These are phyloP conservation scores for Cinara cedri DNA, from an alignment of 2,888 invertebrate species.

Conservation along the genomic window DNA sequence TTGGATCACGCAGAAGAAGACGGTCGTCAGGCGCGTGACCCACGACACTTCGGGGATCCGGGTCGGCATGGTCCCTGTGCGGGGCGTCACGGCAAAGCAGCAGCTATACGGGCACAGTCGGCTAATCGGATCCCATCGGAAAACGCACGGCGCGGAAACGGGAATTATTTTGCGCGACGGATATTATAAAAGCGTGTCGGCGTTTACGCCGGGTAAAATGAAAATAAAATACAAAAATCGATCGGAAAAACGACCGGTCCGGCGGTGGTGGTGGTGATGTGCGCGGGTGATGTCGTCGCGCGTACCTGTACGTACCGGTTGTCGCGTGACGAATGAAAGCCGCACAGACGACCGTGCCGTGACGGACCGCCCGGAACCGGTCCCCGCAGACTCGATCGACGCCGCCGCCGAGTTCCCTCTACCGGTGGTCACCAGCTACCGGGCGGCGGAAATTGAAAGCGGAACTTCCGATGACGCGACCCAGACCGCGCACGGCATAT, in stretches of 20 bases:
- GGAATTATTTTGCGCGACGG: too few species aligned
- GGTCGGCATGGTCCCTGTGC: neutral
- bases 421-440: neutral
- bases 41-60: too few species aligned
- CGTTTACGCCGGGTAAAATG: neutral
- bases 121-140: neutral
- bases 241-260: neutral
- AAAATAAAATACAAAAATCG: neutral
- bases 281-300: conserved; percentile 38
- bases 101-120: neutral
- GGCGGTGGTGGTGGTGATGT: conserved; percentile 7
- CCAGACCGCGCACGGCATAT: neutral
- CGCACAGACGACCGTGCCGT: conserved; percentile 23
- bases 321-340: conserved; percentile 56
- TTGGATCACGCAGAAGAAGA: conserved; percentile 28
- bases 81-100: neutral
- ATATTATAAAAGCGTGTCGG: neutral
- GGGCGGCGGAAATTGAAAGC: conserved; percentile 33
- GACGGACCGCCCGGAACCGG: conserved; percentile 36
- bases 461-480: conserved; percentile 16
- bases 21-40: neutral
- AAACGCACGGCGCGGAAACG: neutral
- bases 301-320: conserved; percentile 38
- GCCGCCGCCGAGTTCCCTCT: conserved; percentile 42
- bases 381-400: conserved; percentile 33